Percentiles rank a stretch among this genome's conserved stretches.
Evolutionary conservation across 2,113 vertebrate species (phyloP).

Genomic region (Butorides virescens): DNA sequence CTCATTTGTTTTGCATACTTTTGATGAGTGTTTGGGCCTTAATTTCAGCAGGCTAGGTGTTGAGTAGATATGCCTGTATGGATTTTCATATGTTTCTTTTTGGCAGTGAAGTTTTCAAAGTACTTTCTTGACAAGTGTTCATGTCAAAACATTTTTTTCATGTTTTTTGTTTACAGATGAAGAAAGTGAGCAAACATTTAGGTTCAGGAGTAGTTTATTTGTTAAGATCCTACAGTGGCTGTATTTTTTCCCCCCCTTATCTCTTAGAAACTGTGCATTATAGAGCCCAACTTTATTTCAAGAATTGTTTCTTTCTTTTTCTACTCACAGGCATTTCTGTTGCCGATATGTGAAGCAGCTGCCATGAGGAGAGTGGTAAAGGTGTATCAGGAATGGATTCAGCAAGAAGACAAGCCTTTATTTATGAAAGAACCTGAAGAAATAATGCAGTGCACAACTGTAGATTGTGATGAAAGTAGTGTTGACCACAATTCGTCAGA

Average conservation of each 20-base stretch:
- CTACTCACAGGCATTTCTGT: slow-evolving; percentile 86
- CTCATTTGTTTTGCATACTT: background rate
- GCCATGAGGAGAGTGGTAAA: slow-evolving; percentile 97
- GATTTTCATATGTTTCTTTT: background rate
- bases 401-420: slow-evolving; percentile 93
- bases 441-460: slow-evolving; percentile 67
- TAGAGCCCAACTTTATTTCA: background rate
- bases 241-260: background rate
- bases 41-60: background rate
- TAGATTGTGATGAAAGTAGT: slow-evolving; percentile 72
- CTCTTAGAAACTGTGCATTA: background rate
- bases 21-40: background rate
- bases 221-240: background rate
- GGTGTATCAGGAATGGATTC: slow-evolving; percentile 98
- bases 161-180: background rate
- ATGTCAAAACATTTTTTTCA: background rate
- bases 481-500: slow-evolving; percentile 78
- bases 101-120: background rate
- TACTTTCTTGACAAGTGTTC: background rate
- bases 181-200: background rate
- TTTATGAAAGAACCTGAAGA: slow-evolving; percentile 97
- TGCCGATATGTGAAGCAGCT: slow-evolving; percentile 96
- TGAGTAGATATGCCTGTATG: background rate
- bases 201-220: background rate
- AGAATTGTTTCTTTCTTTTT: background rate